Base-by-base conservation (phyloP, 1,140 invertebrate species). In the Vanessa atalanta region DNA sequence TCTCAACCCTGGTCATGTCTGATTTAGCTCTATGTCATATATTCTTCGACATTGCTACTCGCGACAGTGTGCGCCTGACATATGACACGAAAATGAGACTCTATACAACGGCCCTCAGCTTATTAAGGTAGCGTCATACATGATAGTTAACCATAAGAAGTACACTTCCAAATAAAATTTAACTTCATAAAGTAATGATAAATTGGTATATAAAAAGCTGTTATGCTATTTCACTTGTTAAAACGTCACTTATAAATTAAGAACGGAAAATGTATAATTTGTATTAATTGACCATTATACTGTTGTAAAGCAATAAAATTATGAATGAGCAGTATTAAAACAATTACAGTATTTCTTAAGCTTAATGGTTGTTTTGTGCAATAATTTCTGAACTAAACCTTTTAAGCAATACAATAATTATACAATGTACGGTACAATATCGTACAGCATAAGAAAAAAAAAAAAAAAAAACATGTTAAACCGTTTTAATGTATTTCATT, bases 291-390 rank as follows among this genome's bases (percentile, higher is more conserved):
- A 9, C n/a, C 0, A 57, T 5, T 43, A 43, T 43, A 37, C 15
- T 64, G 61, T 51, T 64, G 31, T 48, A 69, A 66, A 69, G 72
- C 72, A 74, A 74, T 74, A 74, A 74, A 11, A 23, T 23, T 26
- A 23, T 20, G 23, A 57, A 57, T 31, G 47, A 68, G 16, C 65
- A 74, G 72, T 74, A 74, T 74, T 74, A 74, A 65, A 74, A 51
- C 20, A 48, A 67, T 66, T 69, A 64, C 14, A 61, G 53, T 63
- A 68, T 67, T 71, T 50, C 16, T 48, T 67, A 70, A 70, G 68
- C 65, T 67, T 53, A 53, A 51, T 65, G 31, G 47, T 65, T 71
- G 48, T 6, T 50, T 16, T 64, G 69, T 71, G 69, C 69, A 64
- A 71, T 71, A 71, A 43, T 53, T 50, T 37, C 60, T 47, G 48